phyloP scores from a whole-genome alignment of 2,113 vertebrate species.

The Carettochelys insculpta region DNA sequence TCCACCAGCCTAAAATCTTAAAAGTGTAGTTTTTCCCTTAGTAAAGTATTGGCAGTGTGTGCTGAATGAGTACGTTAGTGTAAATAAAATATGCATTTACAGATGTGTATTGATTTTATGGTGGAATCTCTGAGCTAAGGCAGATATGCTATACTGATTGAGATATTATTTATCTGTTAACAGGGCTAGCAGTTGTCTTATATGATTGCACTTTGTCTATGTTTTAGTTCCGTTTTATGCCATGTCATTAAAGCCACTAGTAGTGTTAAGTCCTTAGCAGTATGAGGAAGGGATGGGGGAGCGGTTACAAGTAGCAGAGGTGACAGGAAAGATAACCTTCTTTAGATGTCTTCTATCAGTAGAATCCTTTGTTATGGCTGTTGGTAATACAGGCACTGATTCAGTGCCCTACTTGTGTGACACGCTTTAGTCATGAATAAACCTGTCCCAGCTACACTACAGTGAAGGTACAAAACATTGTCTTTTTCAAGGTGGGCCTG shows the following conservation, averaged over 20 bases:
- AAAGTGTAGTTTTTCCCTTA: no score
- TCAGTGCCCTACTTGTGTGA: not conserved
- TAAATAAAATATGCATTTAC: not conserved
- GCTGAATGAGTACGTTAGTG: not conserved
- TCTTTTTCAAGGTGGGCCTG: not conserved
- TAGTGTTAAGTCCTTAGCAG: not conserved
- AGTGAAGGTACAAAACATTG: not conserved
- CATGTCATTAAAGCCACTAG: slow-evolving; percentile 17
- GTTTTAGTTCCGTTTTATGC: slow-evolving; percentile 56
- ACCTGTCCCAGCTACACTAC: not conserved
- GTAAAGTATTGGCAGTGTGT: not conserved
- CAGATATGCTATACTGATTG: slow-evolving; percentile 7
- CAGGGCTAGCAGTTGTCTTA: not conserved
- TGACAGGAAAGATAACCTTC: slow-evolving; percentile 41
- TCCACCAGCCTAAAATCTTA: no score
- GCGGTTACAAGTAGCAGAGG: slow-evolving; percentile 46
- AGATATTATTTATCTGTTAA: slow-evolving; percentile 19
- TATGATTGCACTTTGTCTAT: slow-evolving; percentile 32
- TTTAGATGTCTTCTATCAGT: not conserved
- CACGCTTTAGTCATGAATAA: not conserved
- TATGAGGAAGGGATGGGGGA: slow-evolving; percentile 17
- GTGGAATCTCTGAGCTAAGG: slow-evolving; percentile 21
- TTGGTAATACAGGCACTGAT: slow-evolving; percentile 65
- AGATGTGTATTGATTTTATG: slow-evolving; percentile 33
- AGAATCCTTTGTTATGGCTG: slow-evolving; percentile 41